Evolutionary conservation across 2,888 invertebrate genomes (phyloP).

Genomic region (Ditula angustiorana): DNA sequence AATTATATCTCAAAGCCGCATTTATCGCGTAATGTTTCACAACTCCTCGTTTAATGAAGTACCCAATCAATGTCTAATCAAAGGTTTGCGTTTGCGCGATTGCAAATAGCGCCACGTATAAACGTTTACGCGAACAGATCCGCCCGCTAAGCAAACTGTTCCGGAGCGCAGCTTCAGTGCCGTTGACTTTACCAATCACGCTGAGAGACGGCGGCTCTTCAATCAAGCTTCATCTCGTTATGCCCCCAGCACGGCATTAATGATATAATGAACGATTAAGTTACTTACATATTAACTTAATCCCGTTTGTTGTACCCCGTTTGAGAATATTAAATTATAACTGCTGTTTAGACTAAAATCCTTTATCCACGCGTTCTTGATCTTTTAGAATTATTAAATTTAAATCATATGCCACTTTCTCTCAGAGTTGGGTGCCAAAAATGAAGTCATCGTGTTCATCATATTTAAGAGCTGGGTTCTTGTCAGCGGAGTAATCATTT

Average conservation of each 20-base stretch:
- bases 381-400: background rate
- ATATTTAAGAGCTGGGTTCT: background rate
- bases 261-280: constrained; percentile 47
- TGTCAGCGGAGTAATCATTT: background rate
- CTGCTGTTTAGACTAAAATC: background rate
- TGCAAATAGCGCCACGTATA: constrained; percentile 31
- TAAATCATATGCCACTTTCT: background rate
- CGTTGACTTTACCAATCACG: constrained; percentile 48
- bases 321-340: constrained; percentile 32
- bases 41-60: constrained; percentile 9
- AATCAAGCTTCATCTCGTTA: constrained; percentile 52
- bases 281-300: constrained; percentile 31
- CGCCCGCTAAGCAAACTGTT: constrained; percentile 22
- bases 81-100: constrained; percentile 29
- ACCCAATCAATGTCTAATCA: constrained; percentile 36
- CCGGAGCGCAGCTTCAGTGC: constrained; percentile 10
- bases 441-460: background rate
- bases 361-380: background rate
- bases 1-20: background rate
- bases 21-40: constrained; percentile 2
- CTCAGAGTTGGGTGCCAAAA: background rate
- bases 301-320: constrained; percentile 19
- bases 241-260: constrained; percentile 26
- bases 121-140: constrained; percentile 25
- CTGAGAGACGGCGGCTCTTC: constrained; percentile 45